phyloP scores from a whole-genome alignment of 2,888 invertebrate genomes.

The Neoscelio sp. region DNA sequence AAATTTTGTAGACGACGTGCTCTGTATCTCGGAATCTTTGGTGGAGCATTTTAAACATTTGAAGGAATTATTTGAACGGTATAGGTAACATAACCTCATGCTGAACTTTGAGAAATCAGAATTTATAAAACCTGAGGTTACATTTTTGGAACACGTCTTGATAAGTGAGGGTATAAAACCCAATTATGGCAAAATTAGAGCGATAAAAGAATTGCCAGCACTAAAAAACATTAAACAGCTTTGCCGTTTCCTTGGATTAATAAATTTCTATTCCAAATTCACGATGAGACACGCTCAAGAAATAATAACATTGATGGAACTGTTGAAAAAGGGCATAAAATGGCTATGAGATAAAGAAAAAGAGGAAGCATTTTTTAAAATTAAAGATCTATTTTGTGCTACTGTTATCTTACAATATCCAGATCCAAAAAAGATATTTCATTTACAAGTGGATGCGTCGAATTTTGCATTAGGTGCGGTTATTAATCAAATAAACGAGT shows the following conservation, averaged over 20 bases:
- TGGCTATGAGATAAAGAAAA: slow-evolving; percentile 3
- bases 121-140: not conserved
- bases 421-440: slow-evolving; percentile 30
- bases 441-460: slow-evolving; percentile 63
- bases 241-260: slow-evolving; percentile 64
- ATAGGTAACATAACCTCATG: too few relatives aligned
- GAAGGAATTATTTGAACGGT: too few relatives aligned
- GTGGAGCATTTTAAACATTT: too few relatives aligned
- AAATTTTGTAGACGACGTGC: slow-evolving; percentile 17
- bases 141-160: slow-evolving; percentile 2
- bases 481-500: slow-evolving; percentile 23
- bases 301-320: not conserved
- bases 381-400: slow-evolving; percentile 12
- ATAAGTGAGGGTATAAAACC: not conserved
- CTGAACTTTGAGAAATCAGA: too few relatives aligned
- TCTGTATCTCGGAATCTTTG: too few relatives aligned
- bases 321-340: slow-evolving; percentile 9
- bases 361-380: slow-evolving; percentile 12
- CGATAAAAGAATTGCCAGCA: slow-evolving; percentile 62
- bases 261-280: slow-evolving; percentile 67
- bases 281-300: slow-evolving; percentile 41
- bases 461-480: slow-evolving; percentile 47
- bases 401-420: slow-evolving; percentile 6
- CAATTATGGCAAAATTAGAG: slow-evolving; percentile 42
- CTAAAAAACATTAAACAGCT: slow-evolving; percentile 64